A percentile compares a stretch with the other conserved stretches of the same genome.
These are phyloP conservation scores for Venustaconcha ellipsiformis DNA, from an alignment of 1,140 invertebrate species.

Conservation along the genomic window DNA sequence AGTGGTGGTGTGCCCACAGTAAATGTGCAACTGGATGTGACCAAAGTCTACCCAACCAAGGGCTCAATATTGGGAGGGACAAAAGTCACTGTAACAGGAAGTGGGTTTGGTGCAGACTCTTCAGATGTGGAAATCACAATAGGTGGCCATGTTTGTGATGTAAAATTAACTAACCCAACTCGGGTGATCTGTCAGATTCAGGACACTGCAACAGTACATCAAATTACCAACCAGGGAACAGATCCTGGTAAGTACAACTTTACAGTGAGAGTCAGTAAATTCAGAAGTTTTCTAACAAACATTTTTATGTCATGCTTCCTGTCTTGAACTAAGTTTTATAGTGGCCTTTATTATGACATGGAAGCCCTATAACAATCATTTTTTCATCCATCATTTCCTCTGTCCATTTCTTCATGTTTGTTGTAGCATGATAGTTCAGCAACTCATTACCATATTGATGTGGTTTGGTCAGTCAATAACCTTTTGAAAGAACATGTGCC, in stretches of 20 bases:
- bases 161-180: constrained; percentile 28
- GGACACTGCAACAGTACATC: constrained; percentile 32
- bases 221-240: constrained; percentile 43
- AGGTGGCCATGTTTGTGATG: constrained; percentile 38
- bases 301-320: no score
- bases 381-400: no score
- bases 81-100: constrained; percentile 47
- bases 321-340: no score
- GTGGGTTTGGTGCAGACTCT: constrained; percentile 47
- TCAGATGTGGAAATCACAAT: constrained; percentile 44
- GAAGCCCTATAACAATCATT: no score
- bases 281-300: no score
- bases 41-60: constrained; percentile 39
- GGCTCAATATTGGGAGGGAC: constrained; percentile 59
- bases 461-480: no score
- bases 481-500: no score
- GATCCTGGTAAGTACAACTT: constrained; percentile 34
- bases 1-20: constrained; percentile 6
- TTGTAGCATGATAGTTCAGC: no score
- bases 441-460: no score
- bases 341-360: no score
- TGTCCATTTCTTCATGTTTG: no score
- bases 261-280: no score
- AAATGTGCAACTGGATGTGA: constrained; percentile 32
- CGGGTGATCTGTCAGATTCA: constrained; percentile 45